Base-by-base conservation (phyloP, 2,888 invertebrate genomes). In the Venusia cambrica region DNA sequence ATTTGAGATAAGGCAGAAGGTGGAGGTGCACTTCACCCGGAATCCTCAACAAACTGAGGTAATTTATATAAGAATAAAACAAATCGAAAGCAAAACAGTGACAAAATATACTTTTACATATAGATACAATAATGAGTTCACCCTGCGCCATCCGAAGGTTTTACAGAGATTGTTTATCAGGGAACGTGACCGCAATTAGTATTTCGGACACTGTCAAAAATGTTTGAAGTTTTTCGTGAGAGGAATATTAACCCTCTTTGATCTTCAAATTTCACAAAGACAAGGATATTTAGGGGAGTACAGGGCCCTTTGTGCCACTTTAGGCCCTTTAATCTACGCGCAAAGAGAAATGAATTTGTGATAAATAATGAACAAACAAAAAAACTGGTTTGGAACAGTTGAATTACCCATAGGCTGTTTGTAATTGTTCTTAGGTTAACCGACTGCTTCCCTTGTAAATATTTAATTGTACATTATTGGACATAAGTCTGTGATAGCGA, bases 191-290 rank as follows among this genome's bases (percentile, higher is more conserved):
- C 28, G 19, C 25, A 36, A 36, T 36, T 35, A 35, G 21, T 24
- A 29, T 8, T 21, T 17, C 17, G 20, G 17, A 8, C 35, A 15
- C 3, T 3, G 18, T 14, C 28, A 28, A 36, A 29, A 31, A 17
- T 15, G 16, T 10, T 22, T 21, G 34, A 20, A 29, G 21, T 12
- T 20, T 44, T 48, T 28, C 35, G 43, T 30, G 43, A 46, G 13
- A 24, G 32, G 35, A 39, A 50, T 52, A 51, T 41, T 36, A 51
- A 56, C 50, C 51, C 55, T 38, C 54, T 48, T 61, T 51, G 38
- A 48, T 51, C 56, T 60, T 62, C 56, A 56, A 64, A 67, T 66
- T 62, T 63, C 63, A 64, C 60, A 65, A 62, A 62, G 58, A 40
- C 12, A 52, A 10, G 19, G 15, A 25, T 34, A 20, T 38, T 38